Percentiles rank a stretch among this genome's conserved stretches.
Evolutionary conservation across 2,888 invertebrate genomes (phyloP).

Genomic region (Dusona sp.): DNA sequence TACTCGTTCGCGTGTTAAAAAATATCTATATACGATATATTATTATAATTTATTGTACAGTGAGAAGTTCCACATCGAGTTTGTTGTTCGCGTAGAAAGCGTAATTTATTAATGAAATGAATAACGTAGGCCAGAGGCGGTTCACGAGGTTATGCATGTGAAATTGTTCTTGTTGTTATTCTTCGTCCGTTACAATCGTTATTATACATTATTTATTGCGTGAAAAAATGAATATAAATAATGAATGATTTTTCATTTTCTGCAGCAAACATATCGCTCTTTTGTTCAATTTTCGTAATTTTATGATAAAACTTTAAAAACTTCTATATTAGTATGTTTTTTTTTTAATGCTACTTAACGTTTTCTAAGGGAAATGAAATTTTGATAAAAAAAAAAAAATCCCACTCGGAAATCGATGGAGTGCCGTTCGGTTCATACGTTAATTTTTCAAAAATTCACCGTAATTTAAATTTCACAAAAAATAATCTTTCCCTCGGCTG

Average conservation of each 20-base stretch:
- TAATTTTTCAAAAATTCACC: background rate
- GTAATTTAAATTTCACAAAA: background rate
- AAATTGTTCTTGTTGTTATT: background rate
- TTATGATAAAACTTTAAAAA: no score
- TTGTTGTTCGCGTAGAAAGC: slow-evolving; percentile 38
- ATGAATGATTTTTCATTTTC: background rate
- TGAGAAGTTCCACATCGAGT: slow-evolving; percentile 28
- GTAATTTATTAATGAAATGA: slow-evolving; percentile 60
- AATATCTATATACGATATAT: slow-evolving; percentile 19
- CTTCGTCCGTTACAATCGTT: background rate
- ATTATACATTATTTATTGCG: slow-evolving; percentile 10
- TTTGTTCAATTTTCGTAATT: no score
- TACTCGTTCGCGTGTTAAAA: background rate
- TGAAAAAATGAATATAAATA: background rate
- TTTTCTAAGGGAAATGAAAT: background rate
- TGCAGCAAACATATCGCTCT: no score
- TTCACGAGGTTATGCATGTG: slow-evolving; percentile 32
- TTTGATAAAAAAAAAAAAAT: background rate
- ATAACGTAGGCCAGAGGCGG: slow-evolving; percentile 51
- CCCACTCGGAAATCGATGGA: background rate
- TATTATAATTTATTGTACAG: slow-evolving; percentile 39
- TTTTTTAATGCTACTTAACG: no score
- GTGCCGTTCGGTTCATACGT: background rate
- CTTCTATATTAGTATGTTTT: no score
- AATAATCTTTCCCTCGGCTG: background rate